phyloP scores from a whole-genome alignment of 2,113 vertebrate species.

The Stigmatopora argus region DNA sequence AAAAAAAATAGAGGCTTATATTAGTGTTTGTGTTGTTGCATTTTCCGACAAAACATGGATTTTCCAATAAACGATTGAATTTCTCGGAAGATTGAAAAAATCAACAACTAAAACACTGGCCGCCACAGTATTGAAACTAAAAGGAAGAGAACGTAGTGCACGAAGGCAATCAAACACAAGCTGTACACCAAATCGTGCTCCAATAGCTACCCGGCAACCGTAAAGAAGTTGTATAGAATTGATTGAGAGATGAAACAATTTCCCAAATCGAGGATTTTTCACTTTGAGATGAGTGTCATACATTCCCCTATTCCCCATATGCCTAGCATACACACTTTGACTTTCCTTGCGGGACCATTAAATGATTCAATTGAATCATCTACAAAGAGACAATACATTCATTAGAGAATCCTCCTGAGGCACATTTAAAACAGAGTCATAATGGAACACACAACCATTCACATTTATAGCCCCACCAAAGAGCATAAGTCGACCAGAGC shows the following conservation, averaged over 20 bases:
- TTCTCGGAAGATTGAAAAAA: too few relatives aligned
- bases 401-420: neutral
- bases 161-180: neutral
- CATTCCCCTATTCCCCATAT: neutral
- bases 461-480: neutral
- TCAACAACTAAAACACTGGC: too few relatives aligned
- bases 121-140: too few relatives aligned
- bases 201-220: neutral
- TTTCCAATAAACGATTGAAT: too few relatives aligned
- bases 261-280: neutral
- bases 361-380: neutral
- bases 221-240: neutral
- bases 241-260: neutral
- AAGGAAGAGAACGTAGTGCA: too few relatives aligned
- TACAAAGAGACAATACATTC: neutral
- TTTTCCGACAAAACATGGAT: too few relatives aligned
- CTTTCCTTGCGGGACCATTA: conserved; percentile 2
- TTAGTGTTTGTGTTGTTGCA: too few relatives aligned
- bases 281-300: neutral
- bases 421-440: neutral
- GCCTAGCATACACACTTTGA: neutral
- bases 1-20: too few relatives aligned
- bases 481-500: neutral
- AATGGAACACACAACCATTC: neutral
- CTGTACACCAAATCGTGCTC: neutral